These are phyloP conservation scores for Coregonus sp. DNA, from an alignment of 2,797 vertebrate genomes.

Conservation along the genomic window DNA sequence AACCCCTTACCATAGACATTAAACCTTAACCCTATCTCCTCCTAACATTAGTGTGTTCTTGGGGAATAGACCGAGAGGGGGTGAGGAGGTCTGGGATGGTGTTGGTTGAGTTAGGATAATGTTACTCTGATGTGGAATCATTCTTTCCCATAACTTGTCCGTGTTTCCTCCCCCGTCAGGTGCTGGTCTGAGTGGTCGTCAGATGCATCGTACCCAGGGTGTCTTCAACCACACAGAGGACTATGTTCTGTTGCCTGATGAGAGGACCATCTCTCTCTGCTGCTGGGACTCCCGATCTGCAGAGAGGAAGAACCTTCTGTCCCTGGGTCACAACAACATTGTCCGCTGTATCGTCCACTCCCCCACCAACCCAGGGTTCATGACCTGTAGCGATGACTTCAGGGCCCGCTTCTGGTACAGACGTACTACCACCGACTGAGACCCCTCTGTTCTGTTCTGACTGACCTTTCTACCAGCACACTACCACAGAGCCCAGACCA, in stretches of 20 bases:
- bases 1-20: no score
- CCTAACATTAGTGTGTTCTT: no score
- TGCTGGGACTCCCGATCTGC: constrained; percentile 97
- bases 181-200: constrained; percentile 92
- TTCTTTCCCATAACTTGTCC: no score
- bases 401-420: constrained; percentile 96
- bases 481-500: no score
- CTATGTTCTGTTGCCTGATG: constrained; percentile 93
- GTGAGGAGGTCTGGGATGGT: no score
- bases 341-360: constrained; percentile 98
- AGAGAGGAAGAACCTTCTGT: constrained; percentile 93
- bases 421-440: constrained; percentile 93
- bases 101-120: no score
- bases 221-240: constrained; percentile 99
- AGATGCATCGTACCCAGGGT: constrained; percentile 94
- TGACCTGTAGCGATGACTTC: constrained; percentile 99
- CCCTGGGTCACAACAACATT: constrained; percentile 96
- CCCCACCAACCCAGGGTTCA: constrained; percentile 96
- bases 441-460: constrained; percentile 74
- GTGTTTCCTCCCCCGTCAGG: constrained; percentile 77
- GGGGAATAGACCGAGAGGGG: no score
- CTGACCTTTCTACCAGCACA: no score
- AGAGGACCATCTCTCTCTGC: constrained; percentile 96
- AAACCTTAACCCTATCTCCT: no score
- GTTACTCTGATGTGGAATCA: no score